A percentile compares a stretch with the other conserved stretches of the same genome.
phyloP scores from a whole-genome alignment of 2,888 invertebrate species.

The Phlogophora meticulosa region DNA sequence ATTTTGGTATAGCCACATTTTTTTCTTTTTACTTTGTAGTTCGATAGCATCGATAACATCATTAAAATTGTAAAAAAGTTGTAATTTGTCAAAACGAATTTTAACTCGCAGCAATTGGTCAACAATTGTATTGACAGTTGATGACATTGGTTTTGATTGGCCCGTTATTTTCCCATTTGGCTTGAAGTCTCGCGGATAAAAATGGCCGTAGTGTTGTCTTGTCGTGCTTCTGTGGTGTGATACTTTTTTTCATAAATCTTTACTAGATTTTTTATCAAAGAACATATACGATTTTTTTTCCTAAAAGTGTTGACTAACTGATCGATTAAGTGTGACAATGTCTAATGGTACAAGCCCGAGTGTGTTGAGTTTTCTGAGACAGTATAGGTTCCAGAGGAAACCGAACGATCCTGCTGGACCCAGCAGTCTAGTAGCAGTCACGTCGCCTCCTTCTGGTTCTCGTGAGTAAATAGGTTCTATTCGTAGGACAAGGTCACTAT shows the following conservation, averaged over 20 bases:
- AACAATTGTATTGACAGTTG: slow-evolving; percentile 32
- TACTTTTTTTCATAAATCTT: slow-evolving; percentile 77
- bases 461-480: slow-evolving; percentile 78
- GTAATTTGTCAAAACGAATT: slow-evolving; percentile 58
- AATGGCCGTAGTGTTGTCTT: slow-evolving; percentile 88
- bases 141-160: slow-evolving; percentile 72
- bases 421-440: slow-evolving; percentile 80
- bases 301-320: slow-evolving; percentile 61
- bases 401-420: slow-evolving; percentile 81
- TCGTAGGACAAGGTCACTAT: slow-evolving; percentile 39
- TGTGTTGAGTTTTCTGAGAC: slow-evolving; percentile 92
- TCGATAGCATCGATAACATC: slow-evolving; percentile 13
- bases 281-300: slow-evolving; percentile 63
- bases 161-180: slow-evolving; percentile 51
- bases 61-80: slow-evolving; percentile 44
- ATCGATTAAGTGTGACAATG: slow-evolving; percentile 75
- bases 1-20: slow-evolving; percentile 50
- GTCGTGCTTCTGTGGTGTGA: slow-evolving; percentile 78
- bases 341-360: slow-evolving; percentile 90
- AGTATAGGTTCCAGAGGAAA: slow-evolving; percentile 93
- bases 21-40: slow-evolving; percentile 31
- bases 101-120: slow-evolving; percentile 62
- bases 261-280: slow-evolving; percentile 68
- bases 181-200: slow-evolving; percentile 87
- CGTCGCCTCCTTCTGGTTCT: slow-evolving; percentile 81